Evolutionary conservation across 1,140 invertebrate genomes (phyloP), one percentile per base, ranked within the genome.

Genomic region (Drosophila melanica): DNA sequence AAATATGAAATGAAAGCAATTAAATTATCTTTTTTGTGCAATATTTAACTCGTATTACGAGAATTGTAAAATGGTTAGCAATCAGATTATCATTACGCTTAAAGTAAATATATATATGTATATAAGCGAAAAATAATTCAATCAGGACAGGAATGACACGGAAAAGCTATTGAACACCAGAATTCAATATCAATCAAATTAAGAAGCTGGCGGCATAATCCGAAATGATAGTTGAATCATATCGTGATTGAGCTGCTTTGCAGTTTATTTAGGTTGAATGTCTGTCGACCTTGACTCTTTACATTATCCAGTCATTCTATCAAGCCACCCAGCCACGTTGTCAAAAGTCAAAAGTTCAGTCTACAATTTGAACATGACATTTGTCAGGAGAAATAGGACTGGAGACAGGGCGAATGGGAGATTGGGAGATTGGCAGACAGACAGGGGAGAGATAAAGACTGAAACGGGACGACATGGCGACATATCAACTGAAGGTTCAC

Each of bases 361-460:
- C 68, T 85, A 82, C 81, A 86, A 81, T 82, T 85, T 81, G 81
- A 85, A 86, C 81, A 85, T 81, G 81, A 86, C 81, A 86, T 86
- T 85, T 85, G 81, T 86, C 81, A 86, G 81, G 51, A 72, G 67
- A 71, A 35, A 27, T 71, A 69, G 14, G 51, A 14, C 16, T 5
- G 16, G 9, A 58, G 48, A 65, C 47, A 75, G 37, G 53, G 41
- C 35, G 37, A 41, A 20, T 16, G 2, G 35, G 12, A 45, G 48
- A 42, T 48, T 33, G 48, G 45, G n/a, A 23, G 18, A 20, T 30
- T 44, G 45, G 18, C 39, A 69, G 41, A 45, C 35, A 58, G 51
- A 33, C 37, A 33, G 33, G 47, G 47, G 35, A 47, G 23, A 54
- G 47, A 63, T 33, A 66, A 51, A 48, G 53, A 54, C 37, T 55